Evolutionary conservation across 2,797 vertebrate species (phyloP).

Genomic region (Geotrypetes seraphini): DNA sequence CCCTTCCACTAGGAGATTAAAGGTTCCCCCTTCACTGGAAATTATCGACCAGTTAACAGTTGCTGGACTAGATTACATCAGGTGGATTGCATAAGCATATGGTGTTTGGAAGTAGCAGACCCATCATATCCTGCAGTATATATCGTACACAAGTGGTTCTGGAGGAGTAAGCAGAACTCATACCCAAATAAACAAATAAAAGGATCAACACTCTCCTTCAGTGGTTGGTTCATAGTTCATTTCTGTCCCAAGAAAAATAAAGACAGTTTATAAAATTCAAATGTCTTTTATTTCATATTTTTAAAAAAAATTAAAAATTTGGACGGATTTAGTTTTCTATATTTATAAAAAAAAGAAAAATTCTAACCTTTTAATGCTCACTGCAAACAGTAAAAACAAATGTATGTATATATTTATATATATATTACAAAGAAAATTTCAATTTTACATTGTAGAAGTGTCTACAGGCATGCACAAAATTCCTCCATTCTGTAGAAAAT

Average conservation of each 20-base stretch:
- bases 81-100: too few relatives aligned
- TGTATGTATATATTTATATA: slow-evolving; percentile 58
- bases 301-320: slow-evolving; percentile 39
- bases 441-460: slow-evolving; percentile 60
- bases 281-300: slow-evolving; percentile 45
- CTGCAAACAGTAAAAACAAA: slow-evolving; percentile 47
- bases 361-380: slow-evolving; percentile 35
- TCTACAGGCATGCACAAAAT: slow-evolving; percentile 56
- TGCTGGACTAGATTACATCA: too few relatives aligned
- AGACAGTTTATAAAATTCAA: slow-evolving; percentile 22
- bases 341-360: slow-evolving; percentile 28
- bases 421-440: slow-evolving; percentile 58
- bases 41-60: too few relatives aligned
- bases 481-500: slow-evolving; percentile 21
- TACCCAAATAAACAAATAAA: too few relatives aligned
- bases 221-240: too few relatives aligned
- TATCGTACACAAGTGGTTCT: too few relatives aligned
- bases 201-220: too few relatives aligned
- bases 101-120: too few relatives aligned
- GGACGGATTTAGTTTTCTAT: slow-evolving; percentile 52
- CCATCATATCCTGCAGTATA: too few relatives aligned
- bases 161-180: too few relatives aligned
- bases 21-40: too few relatives aligned
- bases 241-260: background rate
- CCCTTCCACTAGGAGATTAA: too few relatives aligned